Conservation (phyloP, 2,888 invertebrate genomes). For the Plagodis dolabraria region DNA sequence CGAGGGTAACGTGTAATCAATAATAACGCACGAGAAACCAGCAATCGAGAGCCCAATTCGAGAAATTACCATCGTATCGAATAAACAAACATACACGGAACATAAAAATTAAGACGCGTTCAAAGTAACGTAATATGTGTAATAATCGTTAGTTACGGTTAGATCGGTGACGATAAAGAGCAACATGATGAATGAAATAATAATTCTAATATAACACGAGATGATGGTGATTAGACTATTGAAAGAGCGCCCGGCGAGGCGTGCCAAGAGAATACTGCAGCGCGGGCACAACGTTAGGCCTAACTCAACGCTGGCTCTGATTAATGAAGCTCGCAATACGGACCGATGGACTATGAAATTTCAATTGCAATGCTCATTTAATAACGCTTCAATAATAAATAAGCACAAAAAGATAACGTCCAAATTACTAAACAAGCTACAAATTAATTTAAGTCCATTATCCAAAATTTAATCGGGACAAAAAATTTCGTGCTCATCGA, state of each 20-base stretch:
- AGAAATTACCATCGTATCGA: slow-evolving; percentile 67
- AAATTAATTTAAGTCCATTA: slow-evolving; percentile 68
- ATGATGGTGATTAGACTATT: slow-evolving; percentile 69
- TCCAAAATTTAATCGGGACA: slow-evolving; percentile 61
- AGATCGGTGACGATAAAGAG: slow-evolving; percentile 76
- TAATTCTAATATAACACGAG: slow-evolving; percentile 73
- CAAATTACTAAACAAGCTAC: slow-evolving; percentile 55
- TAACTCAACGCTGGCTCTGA: slow-evolving; percentile 69
- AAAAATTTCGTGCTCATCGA: slow-evolving; percentile 54
- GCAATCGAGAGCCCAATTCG: slow-evolving; percentile 62
- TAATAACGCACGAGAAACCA: slow-evolving; percentile 67
- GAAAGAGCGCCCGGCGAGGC: slow-evolving; percentile 58
- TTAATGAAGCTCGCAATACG: slow-evolving; percentile 69
- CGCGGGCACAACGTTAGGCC: slow-evolving; percentile 74
- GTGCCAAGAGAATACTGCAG: slow-evolving; percentile 55
- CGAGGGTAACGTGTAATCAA: slow-evolving; percentile 72
- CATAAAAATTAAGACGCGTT: slow-evolving; percentile 71
- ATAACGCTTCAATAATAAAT: slow-evolving; percentile 30
- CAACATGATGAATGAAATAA: slow-evolving; percentile 78
- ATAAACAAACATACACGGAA: slow-evolving; percentile 73
- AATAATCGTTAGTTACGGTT: slow-evolving; percentile 77
- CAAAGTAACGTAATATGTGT: slow-evolving; percentile 77
- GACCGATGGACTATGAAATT: slow-evolving; percentile 65
- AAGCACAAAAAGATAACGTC: slow-evolving; percentile 38
- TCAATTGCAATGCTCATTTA: slow-evolving; percentile 39